A percentile compares a stretch with the other conserved stretches of the same genome.
Evolutionary conservation across 2,888 invertebrate genomes (phyloP).

Genomic region (Furcula furcula): DNA sequence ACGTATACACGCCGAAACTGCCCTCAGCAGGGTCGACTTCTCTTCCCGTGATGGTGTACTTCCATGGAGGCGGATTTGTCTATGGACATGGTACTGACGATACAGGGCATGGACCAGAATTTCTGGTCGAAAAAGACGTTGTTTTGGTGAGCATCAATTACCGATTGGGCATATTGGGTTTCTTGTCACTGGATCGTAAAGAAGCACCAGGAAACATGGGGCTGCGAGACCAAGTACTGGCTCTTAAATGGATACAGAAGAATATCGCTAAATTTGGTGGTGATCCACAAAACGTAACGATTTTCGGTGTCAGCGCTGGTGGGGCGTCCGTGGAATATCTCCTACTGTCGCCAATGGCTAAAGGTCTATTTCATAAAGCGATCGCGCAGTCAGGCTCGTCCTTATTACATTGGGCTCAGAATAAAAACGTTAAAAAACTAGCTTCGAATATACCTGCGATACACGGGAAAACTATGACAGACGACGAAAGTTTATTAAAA

Average conservation of each 20-base stretch:
- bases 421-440: slow-evolving; percentile 45
- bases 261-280: slow-evolving; percentile 76
- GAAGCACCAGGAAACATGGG: slow-evolving; percentile 77
- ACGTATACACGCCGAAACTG: slow-evolving; percentile 84
- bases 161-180: slow-evolving; percentile 69
- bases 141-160: slow-evolving; percentile 70
- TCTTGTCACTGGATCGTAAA: slow-evolving; percentile 59
- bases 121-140: slow-evolving; percentile 63
- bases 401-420: slow-evolving; percentile 71
- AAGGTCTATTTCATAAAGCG: slow-evolving; percentile 77
- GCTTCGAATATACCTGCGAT: slow-evolving; percentile 50
- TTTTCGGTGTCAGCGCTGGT: slow-evolving; percentile 80
- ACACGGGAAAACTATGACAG: slow-evolving; percentile 38
- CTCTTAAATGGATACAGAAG: slow-evolving; percentile 74
- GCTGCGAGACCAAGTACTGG: slow-evolving; percentile 75
- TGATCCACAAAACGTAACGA: slow-evolving; percentile 70
- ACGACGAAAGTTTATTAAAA: slow-evolving; percentile 47
- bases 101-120: slow-evolving; percentile 62
- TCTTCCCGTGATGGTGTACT: slow-evolving; percentile 70
- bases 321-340: slow-evolving; percentile 71
- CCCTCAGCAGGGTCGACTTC: slow-evolving; percentile 26
- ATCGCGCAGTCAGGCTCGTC: slow-evolving; percentile 80
- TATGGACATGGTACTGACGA: slow-evolving; percentile 68
- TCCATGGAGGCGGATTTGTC: slow-evolving; percentile 74
- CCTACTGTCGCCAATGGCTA: slow-evolving; percentile 62